Conservation (phyloP, 2,888 invertebrate genomes). For the Sphaerophoria taeniata region DNA sequence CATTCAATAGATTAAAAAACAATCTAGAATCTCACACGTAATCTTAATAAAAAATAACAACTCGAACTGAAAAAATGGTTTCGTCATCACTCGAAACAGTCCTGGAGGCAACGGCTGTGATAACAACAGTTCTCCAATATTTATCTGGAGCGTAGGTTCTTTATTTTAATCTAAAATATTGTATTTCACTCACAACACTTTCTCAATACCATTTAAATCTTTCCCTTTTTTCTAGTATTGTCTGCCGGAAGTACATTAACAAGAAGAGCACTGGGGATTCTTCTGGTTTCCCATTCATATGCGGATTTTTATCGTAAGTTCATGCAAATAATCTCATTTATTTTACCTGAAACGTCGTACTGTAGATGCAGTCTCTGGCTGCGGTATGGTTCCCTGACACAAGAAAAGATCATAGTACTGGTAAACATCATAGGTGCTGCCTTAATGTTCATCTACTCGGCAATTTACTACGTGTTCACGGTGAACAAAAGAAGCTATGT, state of each 20-base stretch:
- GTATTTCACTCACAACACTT: too few relatives aligned
- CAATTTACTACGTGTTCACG: conserved; percentile 89
- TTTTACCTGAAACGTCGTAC: background rate
- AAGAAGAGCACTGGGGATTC: conserved; percentile 91
- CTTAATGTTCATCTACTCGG: conserved; percentile 88
- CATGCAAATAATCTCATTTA: background rate
- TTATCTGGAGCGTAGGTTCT: conserved; percentile 92
- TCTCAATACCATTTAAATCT: background rate
- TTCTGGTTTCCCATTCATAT: conserved; percentile 90
- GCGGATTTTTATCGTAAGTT: conserved; percentile 90
- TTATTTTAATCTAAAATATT: conserved; percentile 2
- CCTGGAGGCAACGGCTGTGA: conserved; percentile 85
- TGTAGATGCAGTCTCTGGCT: conserved; percentile 90
- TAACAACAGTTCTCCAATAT: conserved; percentile 92
- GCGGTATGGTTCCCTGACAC: conserved; percentile 89
- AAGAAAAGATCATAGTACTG: conserved; percentile 88
- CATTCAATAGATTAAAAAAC: background rate
- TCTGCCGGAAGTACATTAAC: conserved; percentile 89
- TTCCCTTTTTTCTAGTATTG: conserved; percentile 85
- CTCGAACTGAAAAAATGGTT: conserved; percentile 58
- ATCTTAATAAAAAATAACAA: background rate
- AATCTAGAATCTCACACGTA: conserved; percentile 29
- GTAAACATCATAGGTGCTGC: conserved; percentile 90
- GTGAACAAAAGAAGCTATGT: conserved; percentile 87
- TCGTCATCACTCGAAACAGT: conserved; percentile 77